Conservation (phyloP, 2,113 vertebrate genomes). For the Seriola dumerili region DNA sequence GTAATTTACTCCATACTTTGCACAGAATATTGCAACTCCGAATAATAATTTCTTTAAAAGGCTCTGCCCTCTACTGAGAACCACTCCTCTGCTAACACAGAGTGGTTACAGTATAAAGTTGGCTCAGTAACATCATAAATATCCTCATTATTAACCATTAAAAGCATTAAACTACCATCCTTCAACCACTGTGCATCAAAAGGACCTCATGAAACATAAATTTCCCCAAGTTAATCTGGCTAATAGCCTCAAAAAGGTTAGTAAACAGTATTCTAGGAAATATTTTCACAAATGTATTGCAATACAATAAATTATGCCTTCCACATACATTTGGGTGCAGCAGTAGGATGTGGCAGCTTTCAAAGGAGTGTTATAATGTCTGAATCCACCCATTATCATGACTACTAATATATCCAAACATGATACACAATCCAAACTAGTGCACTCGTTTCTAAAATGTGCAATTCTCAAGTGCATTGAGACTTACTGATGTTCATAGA, state of each 20-base stretch:
- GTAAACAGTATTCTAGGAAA: constrained; percentile 42
- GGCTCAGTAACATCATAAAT: constrained; percentile 41
- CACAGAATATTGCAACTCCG: constrained; percentile 28
- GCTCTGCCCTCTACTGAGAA: constrained; percentile 20
- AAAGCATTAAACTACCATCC: constrained; percentile 39
- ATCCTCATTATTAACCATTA: constrained; percentile 58
- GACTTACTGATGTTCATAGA: neutral
- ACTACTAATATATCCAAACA: constrained; percentile 28
- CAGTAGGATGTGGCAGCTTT: constrained; percentile 26
- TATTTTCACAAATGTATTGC: constrained; percentile 35
- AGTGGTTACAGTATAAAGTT: constrained; percentile 10
- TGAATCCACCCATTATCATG: constrained; percentile 27
- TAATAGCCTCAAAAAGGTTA: constrained; percentile 37
- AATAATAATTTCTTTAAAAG: constrained; percentile 36
- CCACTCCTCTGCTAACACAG: constrained; percentile 1
- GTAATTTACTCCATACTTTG: constrained; percentile 46
- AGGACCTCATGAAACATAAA: constrained; percentile 4
- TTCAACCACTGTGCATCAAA: constrained; percentile 31
- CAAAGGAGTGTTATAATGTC: constrained; percentile 31
- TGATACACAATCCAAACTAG: constrained; percentile 8
- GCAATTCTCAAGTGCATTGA: neutral
- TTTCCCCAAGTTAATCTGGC: constrained; percentile 37
- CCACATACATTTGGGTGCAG: constrained; percentile 10
- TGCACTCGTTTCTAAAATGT: neutral
- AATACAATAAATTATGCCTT: constrained; percentile 26